phyloP scores from a whole-genome alignment of 92 coral and sea anemone species.

The Isaurus tuberculatus region DNA sequence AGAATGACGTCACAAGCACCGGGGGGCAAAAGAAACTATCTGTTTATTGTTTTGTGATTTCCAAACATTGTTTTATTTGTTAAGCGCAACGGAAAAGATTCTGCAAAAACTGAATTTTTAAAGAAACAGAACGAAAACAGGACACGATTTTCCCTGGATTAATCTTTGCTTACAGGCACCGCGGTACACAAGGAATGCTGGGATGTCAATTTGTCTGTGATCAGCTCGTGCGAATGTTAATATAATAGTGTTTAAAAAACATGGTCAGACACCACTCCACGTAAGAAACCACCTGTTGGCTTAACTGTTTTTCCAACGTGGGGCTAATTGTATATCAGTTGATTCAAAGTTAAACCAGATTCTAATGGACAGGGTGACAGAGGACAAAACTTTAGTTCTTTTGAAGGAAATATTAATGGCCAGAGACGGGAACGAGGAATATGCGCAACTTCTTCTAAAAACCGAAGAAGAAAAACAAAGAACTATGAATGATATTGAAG shows the following conservation, averaged over 20 bases:
- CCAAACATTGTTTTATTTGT: neutral
- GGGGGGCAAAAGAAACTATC: neutral
- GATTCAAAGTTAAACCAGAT: constrained; percentile 58
- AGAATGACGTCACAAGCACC: constrained; percentile 13
- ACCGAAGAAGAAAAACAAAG: constrained; percentile 65
- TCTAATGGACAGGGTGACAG: constrained; percentile 74
- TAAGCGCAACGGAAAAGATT: neutral
- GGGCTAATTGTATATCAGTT: constrained; percentile 54
- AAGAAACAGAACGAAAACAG: neutral
- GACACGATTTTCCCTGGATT: neutral
- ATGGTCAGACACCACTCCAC: constrained; percentile 80
- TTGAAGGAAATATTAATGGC: constrained; percentile 78
- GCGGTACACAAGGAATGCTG: constrained; percentile 70
- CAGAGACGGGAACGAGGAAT: constrained; percentile 66
- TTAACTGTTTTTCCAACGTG: constrained; percentile 67
- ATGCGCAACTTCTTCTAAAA: constrained; percentile 61
- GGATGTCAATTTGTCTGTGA: constrained; percentile 70
- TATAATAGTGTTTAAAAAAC: constrained; percentile 72
- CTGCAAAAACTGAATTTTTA: neutral
- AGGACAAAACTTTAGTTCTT: constrained; percentile 66
- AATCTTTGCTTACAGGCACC: constrained; percentile 30
- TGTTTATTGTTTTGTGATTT: neutral
- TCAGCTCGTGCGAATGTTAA: constrained; percentile 62
- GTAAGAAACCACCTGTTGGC: constrained; percentile 73
- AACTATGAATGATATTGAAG: constrained; percentile 60